Evolutionary conservation across 2,888 invertebrate genomes (phyloP).

Genomic region (Drosophila atripex): DNA sequence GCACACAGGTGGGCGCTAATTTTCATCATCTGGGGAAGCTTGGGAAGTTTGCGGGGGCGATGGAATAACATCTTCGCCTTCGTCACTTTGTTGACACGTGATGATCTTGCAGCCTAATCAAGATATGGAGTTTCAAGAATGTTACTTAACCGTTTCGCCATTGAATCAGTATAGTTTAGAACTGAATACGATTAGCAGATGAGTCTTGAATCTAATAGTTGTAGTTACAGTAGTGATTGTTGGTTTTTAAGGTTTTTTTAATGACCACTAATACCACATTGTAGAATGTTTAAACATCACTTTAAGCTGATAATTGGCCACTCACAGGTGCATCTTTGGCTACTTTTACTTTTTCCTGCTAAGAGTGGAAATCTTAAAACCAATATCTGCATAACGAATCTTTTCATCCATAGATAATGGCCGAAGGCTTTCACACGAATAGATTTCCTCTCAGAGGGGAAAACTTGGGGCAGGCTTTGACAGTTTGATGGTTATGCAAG

Average conservation of each 20-base stretch:
- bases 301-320: not conserved
- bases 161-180: not conserved
- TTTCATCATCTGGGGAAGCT: slow-evolving; percentile 7
- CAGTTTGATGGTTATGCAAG: slow-evolving; percentile 37
- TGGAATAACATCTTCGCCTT: slow-evolving; percentile 12
- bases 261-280: too few relatives aligned
- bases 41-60: not conserved
- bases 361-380: not conserved
- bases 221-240: not conserved
- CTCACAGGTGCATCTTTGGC: not conserved
- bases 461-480: slow-evolving; percentile 17
- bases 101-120: slow-evolving; percentile 27
- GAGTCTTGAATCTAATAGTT: not conserved
- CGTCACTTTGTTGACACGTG: slow-evolving; percentile 26
- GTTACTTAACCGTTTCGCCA: slow-evolving; percentile 24
- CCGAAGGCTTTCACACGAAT: slow-evolving; percentile 26
- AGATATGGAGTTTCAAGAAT: slow-evolving; percentile 21
- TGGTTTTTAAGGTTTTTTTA: too few relatives aligned
- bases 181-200: not conserved
- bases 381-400: slow-evolving; percentile 21
- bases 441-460: slow-evolving; percentile 13
- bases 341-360: slow-evolving; percentile 3
- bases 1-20: slow-evolving; percentile 19
- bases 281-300: not conserved
- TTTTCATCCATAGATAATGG: slow-evolving; percentile 20